Evolutionary conservation across 1,140 invertebrate species (phyloP), one percentile per base, ranked within the genome.

Genomic region (Palaemon carinicauda): DNA sequence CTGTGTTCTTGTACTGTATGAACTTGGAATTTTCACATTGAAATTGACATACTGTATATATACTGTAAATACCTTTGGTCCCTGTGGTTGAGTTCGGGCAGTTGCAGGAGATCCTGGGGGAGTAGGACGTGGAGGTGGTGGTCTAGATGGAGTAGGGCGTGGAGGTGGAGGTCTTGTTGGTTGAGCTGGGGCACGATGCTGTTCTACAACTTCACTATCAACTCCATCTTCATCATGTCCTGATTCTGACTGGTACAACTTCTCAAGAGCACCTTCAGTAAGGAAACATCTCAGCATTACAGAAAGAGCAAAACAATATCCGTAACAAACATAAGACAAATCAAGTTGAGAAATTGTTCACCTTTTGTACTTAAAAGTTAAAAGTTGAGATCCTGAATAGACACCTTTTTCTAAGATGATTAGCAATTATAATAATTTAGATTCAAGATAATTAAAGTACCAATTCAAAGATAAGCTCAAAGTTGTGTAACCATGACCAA

Each of bases 111-210:
- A 81, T n/a, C 53, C 52, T 27, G 82, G 82, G 12, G 82, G 71
- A 24, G 78, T 85, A 71, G 82, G 73, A 3, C 77, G 69, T 0
- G 87, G 78, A 24, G 87, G 80, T 2, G 87, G 75, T 19, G 87
- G 87, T 10, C 82, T 54, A 4, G 87, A 79, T 14, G 81, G 87
- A 31, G 82, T 51, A 33, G 79, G 79, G 33, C 83, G 50, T 27
- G 90, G 87, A n/a, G 91, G 90, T 14, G 89, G 80, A 0, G 84
- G 78, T 51, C 85, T 33, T 75, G 81, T 71, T 60, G 83, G 88
- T 54, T 74, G 89, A 65, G 53, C 86, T 53, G 69, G 71, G 60
- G 80, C 71, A 33, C 69, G 82, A 52, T 75, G 87, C 60, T 75
- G 78, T 41, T 86, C 82, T 17, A 85, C 19, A 14, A 53, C 31